Percentiles rank a stretch among this genome's conserved stretches.
These are phyloP conservation scores for Drosophila dunni DNA, from an alignment of 1,140 invertebrate species.

Conservation along the genomic window DNA sequence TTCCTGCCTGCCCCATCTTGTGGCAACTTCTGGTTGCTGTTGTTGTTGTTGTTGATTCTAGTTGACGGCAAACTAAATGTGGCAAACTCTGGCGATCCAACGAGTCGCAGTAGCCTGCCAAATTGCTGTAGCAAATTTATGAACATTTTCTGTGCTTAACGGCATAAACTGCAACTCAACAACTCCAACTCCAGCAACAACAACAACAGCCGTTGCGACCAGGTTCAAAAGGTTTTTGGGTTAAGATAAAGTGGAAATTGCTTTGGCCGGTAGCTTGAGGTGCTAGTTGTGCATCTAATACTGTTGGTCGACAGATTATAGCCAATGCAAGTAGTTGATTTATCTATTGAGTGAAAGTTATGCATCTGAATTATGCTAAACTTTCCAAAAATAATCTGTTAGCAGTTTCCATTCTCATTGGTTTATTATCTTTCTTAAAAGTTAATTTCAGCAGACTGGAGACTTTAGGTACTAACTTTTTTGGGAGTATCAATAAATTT, in stretches of 20 bases:
- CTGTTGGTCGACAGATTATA: constrained; percentile 11
- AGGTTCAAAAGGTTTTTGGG: constrained; percentile 65
- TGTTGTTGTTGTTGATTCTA: constrained; percentile 32
- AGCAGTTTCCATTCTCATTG: background rate
- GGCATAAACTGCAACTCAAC: constrained; percentile 42
- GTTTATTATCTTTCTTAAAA: background rate
- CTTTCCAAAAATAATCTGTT: constrained; percentile 21
- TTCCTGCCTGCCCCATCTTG: constrained; percentile 17
- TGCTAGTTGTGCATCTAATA: constrained; percentile 32
- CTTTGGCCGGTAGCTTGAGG: constrained; percentile 38
- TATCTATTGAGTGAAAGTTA: constrained; percentile 34
- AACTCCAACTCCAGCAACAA: constrained; percentile 5
- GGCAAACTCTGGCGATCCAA: constrained; percentile 35
- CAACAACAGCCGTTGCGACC: constrained; percentile 3
- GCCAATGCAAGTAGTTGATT: constrained; percentile 18
- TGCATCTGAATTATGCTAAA: constrained; percentile 6
- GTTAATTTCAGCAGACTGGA: background rate
- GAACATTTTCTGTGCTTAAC: constrained; percentile 52
- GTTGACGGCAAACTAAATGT: constrained; percentile 8
- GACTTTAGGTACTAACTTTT: no score
- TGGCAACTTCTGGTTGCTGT: constrained; percentile 29
- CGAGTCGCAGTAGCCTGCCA: constrained; percentile 45
- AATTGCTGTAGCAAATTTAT: constrained; percentile 68
- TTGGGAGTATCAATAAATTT: no score
- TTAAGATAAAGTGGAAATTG: constrained; percentile 63